Conservation (phyloP, 2,888 invertebrate species). For the Morinoia aosen region DNA sequence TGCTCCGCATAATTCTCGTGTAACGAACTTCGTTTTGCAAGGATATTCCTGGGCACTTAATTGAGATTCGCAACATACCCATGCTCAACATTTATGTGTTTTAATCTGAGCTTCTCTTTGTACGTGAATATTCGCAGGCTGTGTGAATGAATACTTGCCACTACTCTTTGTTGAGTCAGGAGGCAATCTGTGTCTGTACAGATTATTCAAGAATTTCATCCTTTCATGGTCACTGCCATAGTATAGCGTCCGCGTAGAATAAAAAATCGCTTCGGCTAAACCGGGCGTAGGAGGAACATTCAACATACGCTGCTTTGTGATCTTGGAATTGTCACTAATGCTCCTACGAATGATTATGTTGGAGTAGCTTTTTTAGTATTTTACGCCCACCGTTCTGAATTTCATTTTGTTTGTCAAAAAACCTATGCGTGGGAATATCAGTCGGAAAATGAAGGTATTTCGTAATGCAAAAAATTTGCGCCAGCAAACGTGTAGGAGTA, state of each 20-base stretch:
- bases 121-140: too few species aligned
- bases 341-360: neutral
- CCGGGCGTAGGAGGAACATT: neutral
- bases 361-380: neutral
- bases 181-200: neutral
- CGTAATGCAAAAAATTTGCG: neutral
- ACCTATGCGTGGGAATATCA: neutral
- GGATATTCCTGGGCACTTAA: neutral
- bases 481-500: neutral
- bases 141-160: neutral
- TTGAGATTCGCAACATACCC: neutral
- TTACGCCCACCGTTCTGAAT: neutral
- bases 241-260: neutral
- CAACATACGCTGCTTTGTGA: neutral
- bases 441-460: neutral
- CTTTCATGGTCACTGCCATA: neutral
- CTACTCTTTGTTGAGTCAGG: neutral
- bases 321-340: neutral
- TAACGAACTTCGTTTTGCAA: neutral
- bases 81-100: too few species aligned
- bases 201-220: neutral
- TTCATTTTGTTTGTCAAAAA: neutral
- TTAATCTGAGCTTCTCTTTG: too few species aligned
- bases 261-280: neutral
- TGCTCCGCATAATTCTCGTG: neutral